Conservation (phyloP, 2,797 vertebrate genomes). For the Pseudomugil gertrudae region DNA sequence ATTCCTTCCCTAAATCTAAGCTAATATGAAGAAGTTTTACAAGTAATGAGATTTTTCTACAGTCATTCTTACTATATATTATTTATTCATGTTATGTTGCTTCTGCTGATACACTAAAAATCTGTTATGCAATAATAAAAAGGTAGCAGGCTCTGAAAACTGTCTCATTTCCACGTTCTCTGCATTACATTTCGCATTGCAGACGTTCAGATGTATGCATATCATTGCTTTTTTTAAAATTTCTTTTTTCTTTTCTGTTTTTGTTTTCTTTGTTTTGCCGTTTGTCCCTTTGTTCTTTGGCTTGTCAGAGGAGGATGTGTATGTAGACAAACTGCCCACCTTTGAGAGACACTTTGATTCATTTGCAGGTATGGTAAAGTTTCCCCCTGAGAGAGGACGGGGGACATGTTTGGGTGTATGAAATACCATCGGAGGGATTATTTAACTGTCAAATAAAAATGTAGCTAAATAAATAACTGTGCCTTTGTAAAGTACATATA, state of each 20-base stretch:
- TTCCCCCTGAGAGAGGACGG: constrained; percentile 19
- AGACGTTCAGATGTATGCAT: constrained; percentile 15
- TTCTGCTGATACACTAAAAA: not conserved
- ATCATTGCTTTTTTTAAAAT: constrained; percentile 8
- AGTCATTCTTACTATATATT: not conserved
- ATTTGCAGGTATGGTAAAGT: constrained; percentile 87
- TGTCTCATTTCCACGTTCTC: not conserved
- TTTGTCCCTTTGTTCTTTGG: constrained; percentile 75
- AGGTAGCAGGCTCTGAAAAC: not conserved
- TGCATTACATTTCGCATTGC: constrained; percentile 9
- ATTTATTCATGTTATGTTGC: not conserved
- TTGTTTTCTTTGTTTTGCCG: constrained; percentile 58
- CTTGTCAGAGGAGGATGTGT: constrained; percentile 92
- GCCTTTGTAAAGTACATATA: not conserved
- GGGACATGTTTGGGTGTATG: constrained; percentile 5
- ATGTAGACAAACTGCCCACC: constrained; percentile 90
- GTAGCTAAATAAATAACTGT: not conserved
- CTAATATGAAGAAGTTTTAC: not conserved
- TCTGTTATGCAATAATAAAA: not conserved
- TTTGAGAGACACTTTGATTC: constrained; percentile 91
- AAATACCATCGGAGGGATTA: constrained; percentile 10
- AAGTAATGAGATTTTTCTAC: not conserved
- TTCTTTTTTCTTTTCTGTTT: constrained; percentile 39
- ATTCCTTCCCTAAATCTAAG: not conserved
- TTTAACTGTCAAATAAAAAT: not conserved